phyloP scores from a whole-genome alignment of 2,113 vertebrate species.

The Pelecanoides urinatrix region DNA sequence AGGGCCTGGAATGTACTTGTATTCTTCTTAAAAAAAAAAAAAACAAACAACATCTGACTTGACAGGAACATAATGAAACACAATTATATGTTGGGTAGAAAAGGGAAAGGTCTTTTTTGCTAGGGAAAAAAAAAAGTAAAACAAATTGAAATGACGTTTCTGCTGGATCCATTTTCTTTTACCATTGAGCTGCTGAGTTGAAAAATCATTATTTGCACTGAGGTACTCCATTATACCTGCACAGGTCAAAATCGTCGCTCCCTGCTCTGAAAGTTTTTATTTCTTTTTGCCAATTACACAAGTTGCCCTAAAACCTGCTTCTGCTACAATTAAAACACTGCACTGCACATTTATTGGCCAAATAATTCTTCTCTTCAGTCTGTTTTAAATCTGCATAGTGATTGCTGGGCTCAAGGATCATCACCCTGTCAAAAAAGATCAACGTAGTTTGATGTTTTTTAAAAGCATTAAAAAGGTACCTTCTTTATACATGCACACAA shows the following conservation, averaged over 20 bases:
- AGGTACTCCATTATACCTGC: not conserved
- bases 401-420: not conserved
- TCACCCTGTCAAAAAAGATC: not conserved
- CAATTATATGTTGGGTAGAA: not conserved
- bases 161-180: not conserved
- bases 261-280: too few relatives aligned
- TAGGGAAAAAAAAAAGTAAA: not conserved
- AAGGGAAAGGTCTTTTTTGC: not conserved
- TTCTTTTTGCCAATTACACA: not conserved
- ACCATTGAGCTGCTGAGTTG: not conserved
- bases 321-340: not conserved
- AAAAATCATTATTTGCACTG: not conserved
- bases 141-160: not conserved
- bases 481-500: accelerated
- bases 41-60: not conserved
- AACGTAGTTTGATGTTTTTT: not conserved
- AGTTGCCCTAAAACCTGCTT: not conserved
- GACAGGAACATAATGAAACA: not conserved
- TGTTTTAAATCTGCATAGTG: not conserved
- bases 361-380: not conserved
- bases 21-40: not conserved
- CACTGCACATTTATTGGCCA: not conserved
- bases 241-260: not conserved
- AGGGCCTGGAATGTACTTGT: not conserved
- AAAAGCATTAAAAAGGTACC: not conserved